Base-by-base conservation (phyloP, 2,797 vertebrate species). In the Lepus townsendii region DNA sequence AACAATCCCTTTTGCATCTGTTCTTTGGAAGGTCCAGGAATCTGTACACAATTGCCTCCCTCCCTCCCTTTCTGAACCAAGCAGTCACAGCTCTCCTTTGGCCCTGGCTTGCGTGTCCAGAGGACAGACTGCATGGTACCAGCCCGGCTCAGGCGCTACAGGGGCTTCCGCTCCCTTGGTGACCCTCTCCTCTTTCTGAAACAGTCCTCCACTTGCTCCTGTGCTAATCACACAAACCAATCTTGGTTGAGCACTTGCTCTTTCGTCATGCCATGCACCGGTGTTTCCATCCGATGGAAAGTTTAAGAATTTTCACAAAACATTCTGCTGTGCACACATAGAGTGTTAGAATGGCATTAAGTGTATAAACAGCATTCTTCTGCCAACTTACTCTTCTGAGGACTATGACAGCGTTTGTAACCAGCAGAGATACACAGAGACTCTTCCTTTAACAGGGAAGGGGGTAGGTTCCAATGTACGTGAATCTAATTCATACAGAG, bases 101-200 rank as follows among this genome's bases (percentile, higher is more conserved):
- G 47, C 17, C n/a, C 42, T 24, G 13, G 93, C 92, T 94, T 94
- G 91, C 91, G 94, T 42, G 52, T 90, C 92, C 27, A 93, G 86
- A 96, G 73, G 92, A 77, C 79, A 96, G 86, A 90, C 87, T 88
- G 82, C 60, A 22, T 26, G 73, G 84, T 95, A 82, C 90, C 78
- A 95, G 80, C 92, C 93, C 96, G 95, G 91, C 80, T 90, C 94
- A 63, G 90, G 80, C 88, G 75, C 68, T 95, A 72, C 77, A 52
- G 93, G 94, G 77, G 90, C 83, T 79, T 60, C 65, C 84, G 93
- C 87, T 91, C 83, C 22, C 50, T 1, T 14, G 35, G 54, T 14
- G 54, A 24, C 8, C 3, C 7, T 5, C 1, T 35, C 27, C 38
- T 6, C 54, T 80, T 88, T 78, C 68, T 35, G 19, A 88, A 83